Conservation (phyloP, 2,888 invertebrate genomes). For the Agrilus mali region DNA sequence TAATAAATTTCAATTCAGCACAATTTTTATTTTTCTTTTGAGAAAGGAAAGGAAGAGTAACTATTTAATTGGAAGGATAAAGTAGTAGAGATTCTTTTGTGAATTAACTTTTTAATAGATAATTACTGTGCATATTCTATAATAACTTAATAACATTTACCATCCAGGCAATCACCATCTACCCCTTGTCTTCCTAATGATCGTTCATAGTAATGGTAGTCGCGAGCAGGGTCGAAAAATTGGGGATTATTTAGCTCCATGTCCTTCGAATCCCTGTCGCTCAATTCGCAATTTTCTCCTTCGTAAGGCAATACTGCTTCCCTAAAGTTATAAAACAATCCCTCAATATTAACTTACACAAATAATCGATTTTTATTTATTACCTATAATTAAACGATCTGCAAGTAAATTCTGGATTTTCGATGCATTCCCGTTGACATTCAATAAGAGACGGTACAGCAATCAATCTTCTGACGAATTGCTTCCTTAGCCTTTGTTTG, state of each 20-base stretch:
- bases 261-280: conserved; percentile 74
- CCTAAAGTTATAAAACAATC: conserved; percentile 6
- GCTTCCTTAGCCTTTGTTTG: conserved; percentile 64
- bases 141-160: conserved; percentile 39
- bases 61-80: not conserved
- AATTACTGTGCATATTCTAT: no score
- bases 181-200: conserved; percentile 53
- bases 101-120: no score
- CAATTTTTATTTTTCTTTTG: not conserved
- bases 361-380: conserved; percentile 4
- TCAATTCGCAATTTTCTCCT: conserved; percentile 75
- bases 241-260: conserved; percentile 75
- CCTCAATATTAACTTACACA: not conserved
- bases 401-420: conserved; percentile 71
- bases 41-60: not conserved
- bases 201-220: conserved; percentile 76
- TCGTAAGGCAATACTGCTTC: conserved; percentile 34
- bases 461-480: conserved; percentile 61
- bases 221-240: conserved; percentile 71
- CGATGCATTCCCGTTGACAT: conserved; percentile 76
- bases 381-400: conserved; percentile 79
- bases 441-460: conserved; percentile 62
- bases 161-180: conserved; percentile 69
- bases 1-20: no score
- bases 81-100: no score